phyloP scores from a whole-genome alignment of 2,888 invertebrate species.

The Phengaris arion region DNA sequence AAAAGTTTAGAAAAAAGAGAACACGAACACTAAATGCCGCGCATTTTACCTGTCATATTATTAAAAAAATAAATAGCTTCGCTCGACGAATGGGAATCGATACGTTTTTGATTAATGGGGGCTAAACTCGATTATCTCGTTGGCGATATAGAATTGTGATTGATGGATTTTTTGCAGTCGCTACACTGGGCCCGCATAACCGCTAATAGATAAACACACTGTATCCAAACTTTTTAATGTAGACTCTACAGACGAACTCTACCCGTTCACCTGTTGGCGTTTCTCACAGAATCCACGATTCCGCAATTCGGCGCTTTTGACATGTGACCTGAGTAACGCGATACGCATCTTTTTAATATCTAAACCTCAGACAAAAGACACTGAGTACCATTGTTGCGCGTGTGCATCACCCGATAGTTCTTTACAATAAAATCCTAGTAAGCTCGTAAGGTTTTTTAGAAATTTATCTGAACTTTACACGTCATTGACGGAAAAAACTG shows the following conservation, averaged over 20 bases:
- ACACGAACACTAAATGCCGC: conserved; percentile 72
- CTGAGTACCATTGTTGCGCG: conserved; percentile 36
- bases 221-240: conserved; percentile 39
- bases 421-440: conserved; percentile 33
- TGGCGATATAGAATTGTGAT: conserved; percentile 54
- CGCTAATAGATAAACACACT: conserved; percentile 48
- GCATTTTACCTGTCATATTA: conserved; percentile 77
- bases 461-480: conserved; percentile 18
- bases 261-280: conserved; percentile 69
- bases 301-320: conserved; percentile 57
- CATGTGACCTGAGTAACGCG: conserved; percentile 59
- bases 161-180: conserved; percentile 50
- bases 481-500: not conserved
- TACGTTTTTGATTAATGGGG: conserved; percentile 73
- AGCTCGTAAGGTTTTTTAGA: conserved; percentile 4
- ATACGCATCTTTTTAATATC: conserved; percentile 50
- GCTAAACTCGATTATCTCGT: conserved; percentile 68
- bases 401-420: conserved; percentile 5
- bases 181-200: conserved; percentile 55
- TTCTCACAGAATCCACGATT: conserved; percentile 41
- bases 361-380: conserved; percentile 22
- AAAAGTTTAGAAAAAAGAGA: conserved; percentile 50
- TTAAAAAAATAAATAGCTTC: conserved; percentile 68
- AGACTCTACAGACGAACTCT: conserved; percentile 35
- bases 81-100: conserved; percentile 68